Percentiles rank a stretch among this genome's conserved stretches.
phyloP scores from a whole-genome alignment of 2,888 invertebrate genomes.

The Gari tellinella region DNA sequence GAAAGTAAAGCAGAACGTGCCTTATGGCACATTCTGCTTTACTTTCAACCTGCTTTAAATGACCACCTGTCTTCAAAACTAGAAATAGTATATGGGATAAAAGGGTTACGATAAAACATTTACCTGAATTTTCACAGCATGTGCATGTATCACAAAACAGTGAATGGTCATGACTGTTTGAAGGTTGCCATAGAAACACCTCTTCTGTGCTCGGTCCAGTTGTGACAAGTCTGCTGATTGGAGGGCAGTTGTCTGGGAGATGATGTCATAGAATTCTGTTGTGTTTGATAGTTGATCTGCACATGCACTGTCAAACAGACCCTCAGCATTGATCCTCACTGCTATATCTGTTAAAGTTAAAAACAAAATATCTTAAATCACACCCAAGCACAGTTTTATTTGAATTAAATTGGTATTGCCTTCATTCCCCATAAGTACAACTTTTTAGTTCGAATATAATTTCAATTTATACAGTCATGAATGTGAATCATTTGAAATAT shows the following conservation, averaged over 20 bases:
- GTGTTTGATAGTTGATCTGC: conserved; percentile 64
- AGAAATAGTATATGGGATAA: no score
- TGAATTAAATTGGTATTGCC: no score
- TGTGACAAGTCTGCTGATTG: conserved; percentile 70
- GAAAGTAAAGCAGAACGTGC: no score
- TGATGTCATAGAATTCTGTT: conserved; percentile 65
- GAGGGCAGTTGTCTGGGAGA: conserved; percentile 58
- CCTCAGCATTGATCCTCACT: conserved; percentile 66
- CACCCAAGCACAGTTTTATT: no score
- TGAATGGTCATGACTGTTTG: conserved; percentile 81
- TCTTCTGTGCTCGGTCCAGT: conserved; percentile 69
- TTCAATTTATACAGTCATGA: no score
- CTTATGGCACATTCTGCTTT: no score
- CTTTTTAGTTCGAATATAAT: no score
- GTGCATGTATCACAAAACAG: conserved; percentile 47
- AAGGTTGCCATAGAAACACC: conserved; percentile 82
- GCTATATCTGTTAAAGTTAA: conserved; percentile 62
- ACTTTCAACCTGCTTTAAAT: no score
- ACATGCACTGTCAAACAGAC: conserved; percentile 72
- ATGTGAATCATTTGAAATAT: no score
- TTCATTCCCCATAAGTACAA: no score
- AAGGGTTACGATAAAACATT: not conserved
- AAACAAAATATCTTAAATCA: not conserved
- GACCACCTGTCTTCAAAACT: no score
- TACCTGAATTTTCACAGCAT: conserved; percentile 46